These are phyloP conservation scores for Megaceryle alcyon DNA, from an alignment of 2,797 vertebrate species.

Conservation along the genomic window DNA sequence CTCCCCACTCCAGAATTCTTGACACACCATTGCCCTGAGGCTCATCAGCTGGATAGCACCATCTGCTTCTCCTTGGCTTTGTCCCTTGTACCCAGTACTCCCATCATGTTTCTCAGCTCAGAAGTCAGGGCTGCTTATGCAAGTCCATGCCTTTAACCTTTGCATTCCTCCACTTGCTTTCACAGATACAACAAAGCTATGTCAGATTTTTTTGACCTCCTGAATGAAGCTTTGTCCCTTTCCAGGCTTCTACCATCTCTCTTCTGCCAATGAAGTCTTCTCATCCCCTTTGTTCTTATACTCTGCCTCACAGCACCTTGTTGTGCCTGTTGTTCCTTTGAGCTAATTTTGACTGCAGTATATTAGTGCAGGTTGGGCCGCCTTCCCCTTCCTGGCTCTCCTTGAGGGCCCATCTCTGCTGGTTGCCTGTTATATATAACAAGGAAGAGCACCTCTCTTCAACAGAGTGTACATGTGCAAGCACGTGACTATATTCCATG, in stretches of 20 bases:
- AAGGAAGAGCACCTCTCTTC: background rate
- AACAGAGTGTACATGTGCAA: background rate
- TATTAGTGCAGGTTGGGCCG: background rate
- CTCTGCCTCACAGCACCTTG: background rate
- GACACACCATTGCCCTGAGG: background rate
- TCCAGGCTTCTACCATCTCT: background rate
- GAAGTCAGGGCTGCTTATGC: background rate
- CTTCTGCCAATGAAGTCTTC: background rate
- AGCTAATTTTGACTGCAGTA: background rate
- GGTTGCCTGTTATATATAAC: background rate
- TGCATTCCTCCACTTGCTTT: background rate
- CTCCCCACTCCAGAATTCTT: constrained; percentile 9
- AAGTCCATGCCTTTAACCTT: background rate
- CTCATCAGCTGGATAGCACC: background rate
- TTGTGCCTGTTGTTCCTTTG: background rate
- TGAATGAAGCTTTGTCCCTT: background rate
- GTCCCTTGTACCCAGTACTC: background rate
- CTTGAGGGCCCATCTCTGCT: background rate
- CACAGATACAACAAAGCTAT: background rate
- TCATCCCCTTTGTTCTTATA: background rate
- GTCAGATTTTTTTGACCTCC: background rate
- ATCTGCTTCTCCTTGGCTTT: constrained; percentile 45
- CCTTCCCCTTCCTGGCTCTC: background rate
- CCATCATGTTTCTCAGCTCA: background rate
- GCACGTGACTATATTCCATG: rapidly evolving